phyloP scores from a whole-genome alignment of 2,113 vertebrate genomes.

The Oreotrochilus melanogaster region DNA sequence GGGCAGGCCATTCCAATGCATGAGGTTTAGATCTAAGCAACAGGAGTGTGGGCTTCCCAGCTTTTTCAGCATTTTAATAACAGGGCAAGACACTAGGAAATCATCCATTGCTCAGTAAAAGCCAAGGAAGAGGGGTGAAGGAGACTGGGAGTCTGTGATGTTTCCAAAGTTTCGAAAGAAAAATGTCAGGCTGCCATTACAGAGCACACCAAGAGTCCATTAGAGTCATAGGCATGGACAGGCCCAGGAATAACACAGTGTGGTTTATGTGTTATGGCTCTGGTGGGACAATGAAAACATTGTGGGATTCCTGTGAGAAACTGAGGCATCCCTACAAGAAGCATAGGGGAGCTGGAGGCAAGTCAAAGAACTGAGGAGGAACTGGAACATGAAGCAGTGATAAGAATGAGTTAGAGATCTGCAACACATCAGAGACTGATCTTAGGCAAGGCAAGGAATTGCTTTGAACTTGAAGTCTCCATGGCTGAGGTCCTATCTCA shows the following conservation, averaged over 20 bases:
- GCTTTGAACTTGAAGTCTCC: background rate
- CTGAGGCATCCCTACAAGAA: background rate
- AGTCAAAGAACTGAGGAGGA: background rate
- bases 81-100: fast-evolving
- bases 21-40: background rate
- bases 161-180: background rate
- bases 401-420: background rate
- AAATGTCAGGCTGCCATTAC: background rate
- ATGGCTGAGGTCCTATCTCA: background rate
- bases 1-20: too few species aligned
- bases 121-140: background rate
- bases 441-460: background rate
- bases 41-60: background rate
- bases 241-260: background rate
- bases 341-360: background rate
- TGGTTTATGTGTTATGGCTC: background rate
- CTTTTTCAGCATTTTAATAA: background rate
- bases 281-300: background rate
- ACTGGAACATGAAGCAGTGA: background rate
- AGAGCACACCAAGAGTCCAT: background rate
- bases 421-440: background rate
- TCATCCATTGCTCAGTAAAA: background rate
- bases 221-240: background rate
- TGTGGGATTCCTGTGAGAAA: background rate
- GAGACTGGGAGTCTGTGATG: background rate